Evolutionary conservation across 2,797 vertebrate species (phyloP).

Genomic region (Dendrocincla fuliginosa): DNA sequence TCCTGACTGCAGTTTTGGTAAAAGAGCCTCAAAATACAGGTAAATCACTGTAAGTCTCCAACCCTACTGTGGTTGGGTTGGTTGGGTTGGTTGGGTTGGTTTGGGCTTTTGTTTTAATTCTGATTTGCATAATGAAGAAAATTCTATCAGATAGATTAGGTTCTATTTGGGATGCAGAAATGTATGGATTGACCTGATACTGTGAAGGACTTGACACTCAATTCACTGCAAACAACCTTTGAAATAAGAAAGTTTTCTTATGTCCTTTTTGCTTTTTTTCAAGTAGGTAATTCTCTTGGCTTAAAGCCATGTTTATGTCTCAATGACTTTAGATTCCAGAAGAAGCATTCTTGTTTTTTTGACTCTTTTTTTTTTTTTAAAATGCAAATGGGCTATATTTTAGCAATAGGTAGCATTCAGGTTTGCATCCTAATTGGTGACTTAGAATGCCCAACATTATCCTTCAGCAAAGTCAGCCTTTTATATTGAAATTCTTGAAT

Average conservation of each 20-base stretch:
- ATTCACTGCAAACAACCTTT: background rate
- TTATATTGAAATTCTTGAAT: conserved; percentile 49
- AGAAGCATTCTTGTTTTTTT: background rate
- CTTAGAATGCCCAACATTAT: conserved; percentile 41
- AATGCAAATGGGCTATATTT: conserved; percentile 31
- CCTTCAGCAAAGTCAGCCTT: conserved; percentile 44
- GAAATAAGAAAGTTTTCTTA: background rate
- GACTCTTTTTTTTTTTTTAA: background rate
- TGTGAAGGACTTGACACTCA: background rate
- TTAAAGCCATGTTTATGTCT: background rate
- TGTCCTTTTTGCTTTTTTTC: background rate
- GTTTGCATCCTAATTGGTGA: conserved; percentile 43
- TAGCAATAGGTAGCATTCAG: conserved; percentile 28
- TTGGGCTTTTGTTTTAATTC: background rate
- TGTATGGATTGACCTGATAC: background rate
- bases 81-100: background rate
- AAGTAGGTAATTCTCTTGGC: background rate
- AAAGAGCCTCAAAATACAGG: background rate
- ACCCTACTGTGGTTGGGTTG: fast-evolving
- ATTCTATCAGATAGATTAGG: background rate
- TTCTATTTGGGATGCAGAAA: background rate
- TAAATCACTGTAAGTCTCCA: background rate
- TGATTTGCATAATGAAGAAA: background rate
- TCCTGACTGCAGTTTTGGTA: background rate
- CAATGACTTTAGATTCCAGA: background rate